Evolutionary conservation across 2,113 vertebrate genomes (phyloP), one percentile per base, ranked within the genome.

Genomic region (Blennius ocellaris): DNA sequence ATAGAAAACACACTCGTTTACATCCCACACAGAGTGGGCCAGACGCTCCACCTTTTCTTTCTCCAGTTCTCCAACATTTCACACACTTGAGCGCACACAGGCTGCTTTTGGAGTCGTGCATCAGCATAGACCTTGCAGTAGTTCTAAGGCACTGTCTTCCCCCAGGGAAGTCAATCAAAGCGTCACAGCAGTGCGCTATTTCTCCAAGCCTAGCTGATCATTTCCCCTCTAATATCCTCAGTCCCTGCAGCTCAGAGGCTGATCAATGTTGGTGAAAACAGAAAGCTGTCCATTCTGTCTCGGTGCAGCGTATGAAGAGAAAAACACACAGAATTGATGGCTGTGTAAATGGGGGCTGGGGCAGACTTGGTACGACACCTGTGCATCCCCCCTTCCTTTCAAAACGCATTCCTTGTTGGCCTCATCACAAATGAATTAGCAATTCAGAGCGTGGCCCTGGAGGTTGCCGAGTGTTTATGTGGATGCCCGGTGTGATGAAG

Each of bases 211-310:
- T 7, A 84, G 80, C 88, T 85, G 84, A 90, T 92, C 80, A 89
- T 93, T 92, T 92, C 84, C 81, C 39, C 79, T 82, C 84, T 85
- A 81, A 90, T 89, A 88, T 90, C 75, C 79, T 44, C 36, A 40
- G 73, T 68, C 59, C 78, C 48, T 8, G 75, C 73, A 77, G 82
- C 86, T 87, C 75, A 54, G 71, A 82, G 69, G 56, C 88, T 92
- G 87, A 93, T 93, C 92, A 91, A 85, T 92, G 88, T 77, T 88
- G 77, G 76, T 84, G 84, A 81, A 88, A 90, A 88, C 82, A 80
- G 80, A 82, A 87, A 85, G 83, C 81, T 86, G 85, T 90, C 80
- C 54, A 51, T 81, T 88, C 74, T 74, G 50, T 78, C 69, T 57
- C 59, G 62, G 40, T 76, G 73, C 49, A 11, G 58, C 49, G 74